phyloP scores from a whole-genome alignment of 2,888 invertebrate species.

The Acronicta psi region DNA sequence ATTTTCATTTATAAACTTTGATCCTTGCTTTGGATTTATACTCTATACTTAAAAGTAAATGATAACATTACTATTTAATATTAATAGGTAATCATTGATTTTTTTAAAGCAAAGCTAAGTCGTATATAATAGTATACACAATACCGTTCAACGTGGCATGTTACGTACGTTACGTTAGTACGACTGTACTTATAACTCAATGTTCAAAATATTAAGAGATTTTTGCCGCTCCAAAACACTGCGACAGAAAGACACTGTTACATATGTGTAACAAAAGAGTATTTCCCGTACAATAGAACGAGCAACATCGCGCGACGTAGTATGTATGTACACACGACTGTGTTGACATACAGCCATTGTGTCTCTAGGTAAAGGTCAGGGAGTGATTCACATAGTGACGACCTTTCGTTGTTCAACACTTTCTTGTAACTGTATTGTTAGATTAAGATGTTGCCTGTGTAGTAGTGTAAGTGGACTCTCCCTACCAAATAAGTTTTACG shows the following conservation, averaged over 20 bases:
- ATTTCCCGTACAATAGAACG: conserved; percentile 27
- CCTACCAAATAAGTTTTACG: no score
- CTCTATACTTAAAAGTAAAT: no score
- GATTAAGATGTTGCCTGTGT: no score
- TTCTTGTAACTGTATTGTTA: no score
- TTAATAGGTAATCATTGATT: no score
- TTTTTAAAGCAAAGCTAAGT: no score
- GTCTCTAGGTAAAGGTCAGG: conserved; percentile 45
- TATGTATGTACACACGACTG: conserved; percentile 4
- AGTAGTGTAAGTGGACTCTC: no score
- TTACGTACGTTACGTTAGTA: background rate
- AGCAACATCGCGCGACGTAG: conserved; percentile 6
- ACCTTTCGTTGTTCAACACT: conserved; percentile 18
- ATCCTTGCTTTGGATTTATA: no score
- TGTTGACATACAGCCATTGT: conserved; percentile 44
- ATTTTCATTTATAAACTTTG: no score
- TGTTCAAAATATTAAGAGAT: conserved; percentile 1
- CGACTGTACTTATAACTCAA: conserved; percentile 1
- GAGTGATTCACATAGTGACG: conserved; percentile 13
- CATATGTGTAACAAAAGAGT: conserved; percentile 31
- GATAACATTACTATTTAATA: no score
- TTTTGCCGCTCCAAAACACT: conserved; percentile 43
- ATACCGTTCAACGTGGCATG: no score
- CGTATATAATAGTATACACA: no score
- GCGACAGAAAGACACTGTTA: conserved; percentile 15